phyloP scores from a whole-genome alignment of 2,113 vertebrate genomes.

The Regulus satrapa region DNA sequence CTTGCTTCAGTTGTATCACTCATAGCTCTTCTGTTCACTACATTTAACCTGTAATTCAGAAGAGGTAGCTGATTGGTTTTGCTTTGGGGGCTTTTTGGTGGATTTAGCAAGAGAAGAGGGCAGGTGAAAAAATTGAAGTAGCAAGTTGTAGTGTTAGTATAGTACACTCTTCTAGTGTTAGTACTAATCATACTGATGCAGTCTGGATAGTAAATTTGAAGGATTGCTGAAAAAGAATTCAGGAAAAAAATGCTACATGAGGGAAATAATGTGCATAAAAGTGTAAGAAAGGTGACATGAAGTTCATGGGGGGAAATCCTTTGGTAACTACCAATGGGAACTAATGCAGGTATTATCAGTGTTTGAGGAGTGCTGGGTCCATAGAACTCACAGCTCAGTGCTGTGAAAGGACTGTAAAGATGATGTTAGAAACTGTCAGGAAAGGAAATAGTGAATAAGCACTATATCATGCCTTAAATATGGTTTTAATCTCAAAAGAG shows the following conservation, averaged over 20 bases:
- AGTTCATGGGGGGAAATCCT: not conserved
- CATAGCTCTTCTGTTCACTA: accelerated
- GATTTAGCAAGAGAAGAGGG: not conserved
- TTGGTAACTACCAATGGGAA: not conserved
- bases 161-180: too few relatives aligned
- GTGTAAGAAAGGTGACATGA: not conserved
- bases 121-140: not conserved
- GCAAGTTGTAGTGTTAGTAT: too few relatives aligned
- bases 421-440: not conserved
- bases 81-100: not conserved
- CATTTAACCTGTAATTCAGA: not conserved
- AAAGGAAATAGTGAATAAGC: not conserved
- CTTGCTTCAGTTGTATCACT: not conserved
- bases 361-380: not conserved
- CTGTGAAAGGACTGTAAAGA: not conserved
- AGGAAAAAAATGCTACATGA: not conserved
- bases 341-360: not conserved
- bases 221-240: not conserved
- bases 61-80: not conserved
- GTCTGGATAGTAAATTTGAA: not conserved
- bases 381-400: not conserved
- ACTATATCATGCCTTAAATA: not conserved
- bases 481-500: not conserved
- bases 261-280: not conserved
- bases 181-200: not conserved